Percentiles rank a stretch among this genome's conserved stretches.
Evolutionary conservation across 2,113 vertebrate genomes (phyloP).

Genomic region (Podilymbus podiceps): DNA sequence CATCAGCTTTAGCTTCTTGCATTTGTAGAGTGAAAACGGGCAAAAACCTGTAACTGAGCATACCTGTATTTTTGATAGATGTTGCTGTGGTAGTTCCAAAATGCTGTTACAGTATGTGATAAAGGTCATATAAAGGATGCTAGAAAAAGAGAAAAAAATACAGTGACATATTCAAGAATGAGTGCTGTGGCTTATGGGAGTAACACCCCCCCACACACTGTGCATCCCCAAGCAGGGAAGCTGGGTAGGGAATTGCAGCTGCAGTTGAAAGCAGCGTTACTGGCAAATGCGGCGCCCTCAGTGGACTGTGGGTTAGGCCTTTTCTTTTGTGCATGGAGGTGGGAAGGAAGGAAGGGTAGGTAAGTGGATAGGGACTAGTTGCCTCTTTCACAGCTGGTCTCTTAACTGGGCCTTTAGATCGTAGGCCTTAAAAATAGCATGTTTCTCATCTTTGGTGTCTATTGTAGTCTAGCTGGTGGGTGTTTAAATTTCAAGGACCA

Average conservation of each 20-base stretch:
- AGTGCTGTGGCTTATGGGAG: background rate
- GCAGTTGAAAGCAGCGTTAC: background rate
- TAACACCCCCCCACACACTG: background rate
- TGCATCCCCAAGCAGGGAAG: background rate
- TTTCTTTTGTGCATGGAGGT: background rate
- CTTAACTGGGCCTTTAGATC: background rate
- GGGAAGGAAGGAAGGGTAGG: background rate
- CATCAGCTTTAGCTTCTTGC: background rate
- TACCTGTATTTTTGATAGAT: background rate
- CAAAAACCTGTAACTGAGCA: background rate
- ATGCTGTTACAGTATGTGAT: background rate
- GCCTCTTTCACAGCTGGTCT: background rate
- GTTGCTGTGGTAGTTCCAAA: background rate
- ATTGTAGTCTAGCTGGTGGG: background rate
- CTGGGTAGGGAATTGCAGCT: background rate
- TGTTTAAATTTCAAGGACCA: background rate
- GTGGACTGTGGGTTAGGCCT: background rate
- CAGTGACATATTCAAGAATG: background rate
- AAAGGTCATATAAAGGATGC: background rate
- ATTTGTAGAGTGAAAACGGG: background rate
- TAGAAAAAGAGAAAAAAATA: background rate
- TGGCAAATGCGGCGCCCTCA: background rate
- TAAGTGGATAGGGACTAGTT: background rate
- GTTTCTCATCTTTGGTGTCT: background rate
- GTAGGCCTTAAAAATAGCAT: background rate